A percentile compares a stretch with the other conserved stretches of the same genome.
These are phyloP conservation scores for Seriola quinqueradiata DNA, from an alignment of 2,113 vertebrate species.

Conservation along the genomic window DNA sequence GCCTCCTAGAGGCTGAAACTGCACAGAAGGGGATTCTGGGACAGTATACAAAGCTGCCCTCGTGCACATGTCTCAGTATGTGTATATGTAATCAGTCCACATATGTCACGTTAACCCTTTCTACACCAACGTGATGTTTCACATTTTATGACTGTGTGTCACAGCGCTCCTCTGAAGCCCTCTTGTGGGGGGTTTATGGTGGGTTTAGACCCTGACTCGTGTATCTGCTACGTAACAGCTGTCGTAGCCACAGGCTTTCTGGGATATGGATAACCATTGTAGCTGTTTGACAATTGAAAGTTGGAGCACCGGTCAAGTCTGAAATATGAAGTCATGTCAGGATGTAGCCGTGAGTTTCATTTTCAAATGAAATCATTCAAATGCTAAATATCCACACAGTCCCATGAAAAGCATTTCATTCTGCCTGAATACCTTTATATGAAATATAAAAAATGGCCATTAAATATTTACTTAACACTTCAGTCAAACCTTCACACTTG, in stretches of 20 bases:
- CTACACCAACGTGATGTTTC: constrained; percentile 34
- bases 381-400: not conserved
- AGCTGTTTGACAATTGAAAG: not conserved
- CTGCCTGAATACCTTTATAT: constrained; percentile 11
- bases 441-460: not conserved
- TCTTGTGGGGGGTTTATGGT: constrained; percentile 47
- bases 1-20: constrained; percentile 61
- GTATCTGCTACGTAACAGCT: constrained; percentile 53
- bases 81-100: constrained; percentile 40
- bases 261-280: constrained; percentile 15
- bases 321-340: not conserved
- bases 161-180: constrained; percentile 46
- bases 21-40: constrained; percentile 52
- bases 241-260: constrained; percentile 22
- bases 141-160: constrained; percentile 49
- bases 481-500: not conserved
- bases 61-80: constrained; percentile 47
- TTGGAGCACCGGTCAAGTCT: not conserved
- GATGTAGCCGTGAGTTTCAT: not conserved
- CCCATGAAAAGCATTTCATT: not conserved
- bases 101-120: constrained; percentile 66
- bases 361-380: not conserved
- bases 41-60: constrained; percentile 25
- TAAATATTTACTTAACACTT: not conserved
- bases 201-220: constrained; percentile 46